Percentiles rank a stretch among this genome's conserved stretches.
Conservation (phyloP, 2,113 vertebrate species). For the Psilopsiagon aymara region DNA sequence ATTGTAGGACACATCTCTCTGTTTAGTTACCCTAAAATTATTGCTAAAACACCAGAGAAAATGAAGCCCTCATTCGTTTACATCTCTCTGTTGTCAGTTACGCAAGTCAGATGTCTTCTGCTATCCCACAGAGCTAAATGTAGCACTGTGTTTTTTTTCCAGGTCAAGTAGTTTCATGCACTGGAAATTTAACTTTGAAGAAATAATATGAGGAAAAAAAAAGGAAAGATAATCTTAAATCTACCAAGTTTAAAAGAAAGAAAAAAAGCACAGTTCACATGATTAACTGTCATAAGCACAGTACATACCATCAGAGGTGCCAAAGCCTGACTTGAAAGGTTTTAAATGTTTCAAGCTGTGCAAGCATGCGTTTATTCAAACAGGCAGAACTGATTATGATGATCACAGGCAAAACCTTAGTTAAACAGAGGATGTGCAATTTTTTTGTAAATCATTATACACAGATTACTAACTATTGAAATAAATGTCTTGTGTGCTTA, state of each 20-base stretch:
- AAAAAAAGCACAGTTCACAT: constrained; percentile 57
- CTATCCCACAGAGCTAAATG: not conserved
- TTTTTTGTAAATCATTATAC: constrained; percentile 65
- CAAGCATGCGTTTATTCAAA: constrained; percentile 68
- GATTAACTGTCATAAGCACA: constrained; percentile 75
- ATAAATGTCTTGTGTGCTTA: constrained; percentile 55
- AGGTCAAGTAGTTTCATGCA: constrained; percentile 46
- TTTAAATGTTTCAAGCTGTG: constrained; percentile 76
- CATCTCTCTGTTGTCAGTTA: not conserved
- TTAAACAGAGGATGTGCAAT: constrained; percentile 57
- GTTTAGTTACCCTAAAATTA: not conserved
- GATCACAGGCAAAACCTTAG: constrained; percentile 63
- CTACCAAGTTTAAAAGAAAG: constrained; percentile 57
- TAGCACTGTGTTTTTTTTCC: constrained; percentile 24
- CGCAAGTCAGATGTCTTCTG: not conserved
- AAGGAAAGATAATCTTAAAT: constrained; percentile 60
- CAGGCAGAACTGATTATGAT: constrained; percentile 63
- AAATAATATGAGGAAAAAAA: constrained; percentile 9
- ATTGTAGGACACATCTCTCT: not conserved
- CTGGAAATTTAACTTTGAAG: constrained; percentile 64
- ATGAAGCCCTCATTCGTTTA: not conserved
- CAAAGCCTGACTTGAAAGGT: constrained; percentile 72
- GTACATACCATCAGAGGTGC: constrained; percentile 63
- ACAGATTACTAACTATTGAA: constrained; percentile 43
- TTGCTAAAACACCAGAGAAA: not conserved